A percentile compares a stretch with the other conserved stretches of the same genome.
Conservation (phyloP, 1,140 invertebrate genomes). For the Sipha flava region DNA sequence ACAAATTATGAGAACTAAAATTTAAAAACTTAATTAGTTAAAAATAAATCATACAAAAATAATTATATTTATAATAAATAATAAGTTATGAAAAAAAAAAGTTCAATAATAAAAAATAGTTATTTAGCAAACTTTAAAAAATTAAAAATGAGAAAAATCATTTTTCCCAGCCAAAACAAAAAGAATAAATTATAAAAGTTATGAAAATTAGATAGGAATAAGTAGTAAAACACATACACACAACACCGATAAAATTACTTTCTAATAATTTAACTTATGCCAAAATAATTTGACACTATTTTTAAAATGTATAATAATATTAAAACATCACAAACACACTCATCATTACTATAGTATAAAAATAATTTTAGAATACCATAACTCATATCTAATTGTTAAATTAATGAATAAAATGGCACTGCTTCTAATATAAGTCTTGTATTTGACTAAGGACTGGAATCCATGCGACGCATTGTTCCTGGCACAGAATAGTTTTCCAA, state of each 20-base stretch:
- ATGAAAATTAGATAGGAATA: neutral
- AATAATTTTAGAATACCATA: constrained; percentile 12
- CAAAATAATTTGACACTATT: neutral
- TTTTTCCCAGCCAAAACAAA: neutral
- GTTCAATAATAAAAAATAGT: neutral
- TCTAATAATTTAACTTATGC: neutral
- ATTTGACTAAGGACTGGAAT: constrained; percentile 23
- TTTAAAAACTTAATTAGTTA: neutral
- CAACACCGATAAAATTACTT: neutral
- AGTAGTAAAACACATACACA: neutral
- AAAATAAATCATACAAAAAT: neutral
- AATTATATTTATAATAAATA: too few species aligned
- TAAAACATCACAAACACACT: constrained; percentile 11
- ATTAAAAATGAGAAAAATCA: neutral
- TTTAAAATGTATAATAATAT: neutral
- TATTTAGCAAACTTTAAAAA: neutral
- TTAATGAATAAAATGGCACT: constrained; percentile 9
- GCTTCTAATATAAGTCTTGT: constrained; percentile 2
- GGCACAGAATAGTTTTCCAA: constrained; percentile 12
- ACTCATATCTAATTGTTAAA: constrained; percentile 2
- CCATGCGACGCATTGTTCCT: neutral
- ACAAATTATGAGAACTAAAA: neutral
- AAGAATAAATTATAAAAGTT: neutral
- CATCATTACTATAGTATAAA: neutral
- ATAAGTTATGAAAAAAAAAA: neutral